These are phyloP conservation scores for Bacillus rossius DNA, from an alignment of 1,140 invertebrate species.

Conservation along the genomic window DNA sequence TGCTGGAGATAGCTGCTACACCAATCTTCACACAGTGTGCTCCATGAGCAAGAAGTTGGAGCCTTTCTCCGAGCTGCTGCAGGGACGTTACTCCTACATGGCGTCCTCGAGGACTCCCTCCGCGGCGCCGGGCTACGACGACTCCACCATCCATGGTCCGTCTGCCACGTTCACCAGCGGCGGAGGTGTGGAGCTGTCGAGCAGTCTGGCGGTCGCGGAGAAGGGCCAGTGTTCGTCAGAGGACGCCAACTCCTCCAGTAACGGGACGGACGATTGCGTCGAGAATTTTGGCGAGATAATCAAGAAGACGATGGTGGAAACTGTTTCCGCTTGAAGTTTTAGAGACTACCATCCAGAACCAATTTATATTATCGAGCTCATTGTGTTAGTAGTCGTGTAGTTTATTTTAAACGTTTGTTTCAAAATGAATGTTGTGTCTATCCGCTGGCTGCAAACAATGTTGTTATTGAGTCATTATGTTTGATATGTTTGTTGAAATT, in stretches of 20 bases:
- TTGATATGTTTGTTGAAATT: too few relatives aligned
- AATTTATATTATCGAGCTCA: not conserved
- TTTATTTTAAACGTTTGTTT: slow-evolving; percentile 24
- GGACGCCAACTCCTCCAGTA: slow-evolving; percentile 18
- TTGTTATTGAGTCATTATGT: too few relatives aligned
- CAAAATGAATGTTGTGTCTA: slow-evolving; percentile 45
- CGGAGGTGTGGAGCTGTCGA: slow-evolving; percentile 24
- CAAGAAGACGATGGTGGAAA: slow-evolving; percentile 88
- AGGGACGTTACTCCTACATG: slow-evolving; percentile 51
- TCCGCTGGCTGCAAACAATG: too few relatives aligned
- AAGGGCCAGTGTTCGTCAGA: slow-evolving; percentile 9
- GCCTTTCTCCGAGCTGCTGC: slow-evolving; percentile 60
- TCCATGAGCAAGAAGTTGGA: slow-evolving; percentile 53
- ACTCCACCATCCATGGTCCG: slow-evolving; percentile 20
- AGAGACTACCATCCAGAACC: not conserved
- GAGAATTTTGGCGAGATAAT: slow-evolving; percentile 91
- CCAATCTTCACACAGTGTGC: slow-evolving; percentile 46
- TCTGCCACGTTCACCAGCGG: slow-evolving; percentile 13
- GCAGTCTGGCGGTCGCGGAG: slow-evolving; percentile 16
- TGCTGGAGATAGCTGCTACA: slow-evolving; percentile 44
- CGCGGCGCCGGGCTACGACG: slow-evolving; percentile 10
- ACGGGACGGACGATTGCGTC: slow-evolving; percentile 44
- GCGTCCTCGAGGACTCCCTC: slow-evolving; percentile 30
- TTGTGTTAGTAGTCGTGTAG: slow-evolving; percentile 4
- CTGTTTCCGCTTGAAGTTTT: slow-evolving; percentile 65